A percentile compares a stretch with the other conserved stretches of the same genome.
Conservation (phyloP, 2,113 vertebrate species). For the Hemiprocne comata region DNA sequence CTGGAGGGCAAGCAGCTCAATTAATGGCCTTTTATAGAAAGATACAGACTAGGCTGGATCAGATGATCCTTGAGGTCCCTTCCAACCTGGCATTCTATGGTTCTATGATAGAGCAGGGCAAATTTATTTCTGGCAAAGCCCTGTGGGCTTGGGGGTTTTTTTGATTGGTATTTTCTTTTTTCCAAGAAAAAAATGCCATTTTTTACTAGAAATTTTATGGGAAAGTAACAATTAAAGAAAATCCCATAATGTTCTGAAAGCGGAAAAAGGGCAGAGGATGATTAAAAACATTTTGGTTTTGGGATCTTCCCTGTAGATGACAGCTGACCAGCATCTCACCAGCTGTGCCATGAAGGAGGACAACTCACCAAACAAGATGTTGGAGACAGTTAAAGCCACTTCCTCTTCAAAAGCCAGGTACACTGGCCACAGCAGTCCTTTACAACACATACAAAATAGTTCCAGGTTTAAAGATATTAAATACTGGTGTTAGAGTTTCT, state of each 20-base stretch:
- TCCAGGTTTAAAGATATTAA: not conserved
- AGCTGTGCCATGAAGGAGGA: fast-evolving
- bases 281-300: too few species aligned
- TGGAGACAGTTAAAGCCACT: not conserved
- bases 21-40: not conserved
- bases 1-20: not conserved
- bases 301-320: not conserved
- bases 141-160: not conserved
- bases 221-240: too few species aligned
- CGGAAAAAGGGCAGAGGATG: not conserved
- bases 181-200: not conserved
- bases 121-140: not conserved
- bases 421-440: not conserved
- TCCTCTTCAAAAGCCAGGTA: not conserved
- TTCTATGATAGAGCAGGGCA: not conserved
- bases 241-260: too few species aligned
- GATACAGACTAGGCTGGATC: not conserved
- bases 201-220: not conserved
- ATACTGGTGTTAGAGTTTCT: not conserved
- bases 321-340: not conserved
- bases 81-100: too few species aligned
- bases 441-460: not conserved
- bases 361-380: not conserved
- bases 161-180: not conserved
- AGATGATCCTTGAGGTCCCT: too few species aligned